phyloP scores from a whole-genome alignment of 2,113 vertebrate species.

The crab-eating macaque (Macaca fascicularis) region DNA sequence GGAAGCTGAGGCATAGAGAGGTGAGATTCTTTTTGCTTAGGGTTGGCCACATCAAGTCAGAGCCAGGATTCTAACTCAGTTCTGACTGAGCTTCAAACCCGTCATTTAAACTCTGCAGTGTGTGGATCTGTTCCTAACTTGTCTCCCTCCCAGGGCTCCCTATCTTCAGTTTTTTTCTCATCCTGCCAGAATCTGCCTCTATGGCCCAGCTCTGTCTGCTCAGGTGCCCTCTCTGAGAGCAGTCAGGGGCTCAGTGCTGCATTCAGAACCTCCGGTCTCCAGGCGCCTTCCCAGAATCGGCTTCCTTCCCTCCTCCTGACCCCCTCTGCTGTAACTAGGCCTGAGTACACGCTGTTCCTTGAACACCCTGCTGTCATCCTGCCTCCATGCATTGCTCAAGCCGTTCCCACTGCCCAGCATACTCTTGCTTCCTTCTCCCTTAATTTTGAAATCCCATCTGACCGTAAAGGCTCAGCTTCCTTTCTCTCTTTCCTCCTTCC shows the following conservation, averaged over 20 bases:
- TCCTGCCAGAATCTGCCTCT: background rate
- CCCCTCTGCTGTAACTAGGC: background rate
- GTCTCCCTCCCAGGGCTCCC: background rate
- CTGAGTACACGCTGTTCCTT: background rate
- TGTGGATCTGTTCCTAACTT: background rate
- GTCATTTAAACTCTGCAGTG: background rate
- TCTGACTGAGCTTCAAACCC: background rate
- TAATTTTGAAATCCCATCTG: conserved; percentile 23
- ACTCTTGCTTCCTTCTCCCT: background rate
- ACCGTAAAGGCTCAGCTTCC: background rate
- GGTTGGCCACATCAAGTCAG: background rate
- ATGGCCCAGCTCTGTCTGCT: background rate
- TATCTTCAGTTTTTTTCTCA: background rate
- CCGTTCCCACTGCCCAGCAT: background rate
- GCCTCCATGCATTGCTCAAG: background rate
- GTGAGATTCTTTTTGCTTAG: background rate
- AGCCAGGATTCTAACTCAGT: background rate
- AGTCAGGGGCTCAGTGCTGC: background rate
- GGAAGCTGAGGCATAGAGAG: background rate
- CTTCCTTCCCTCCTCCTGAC: background rate
- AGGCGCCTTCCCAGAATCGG: background rate
- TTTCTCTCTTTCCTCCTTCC: background rate
- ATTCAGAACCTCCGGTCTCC: background rate
- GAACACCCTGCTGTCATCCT: background rate
- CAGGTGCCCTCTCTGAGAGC: background rate